These are phyloP conservation scores for Andrena cerasifolii DNA, from an alignment of 1,140 invertebrate genomes.

Conservation along the genomic window DNA sequence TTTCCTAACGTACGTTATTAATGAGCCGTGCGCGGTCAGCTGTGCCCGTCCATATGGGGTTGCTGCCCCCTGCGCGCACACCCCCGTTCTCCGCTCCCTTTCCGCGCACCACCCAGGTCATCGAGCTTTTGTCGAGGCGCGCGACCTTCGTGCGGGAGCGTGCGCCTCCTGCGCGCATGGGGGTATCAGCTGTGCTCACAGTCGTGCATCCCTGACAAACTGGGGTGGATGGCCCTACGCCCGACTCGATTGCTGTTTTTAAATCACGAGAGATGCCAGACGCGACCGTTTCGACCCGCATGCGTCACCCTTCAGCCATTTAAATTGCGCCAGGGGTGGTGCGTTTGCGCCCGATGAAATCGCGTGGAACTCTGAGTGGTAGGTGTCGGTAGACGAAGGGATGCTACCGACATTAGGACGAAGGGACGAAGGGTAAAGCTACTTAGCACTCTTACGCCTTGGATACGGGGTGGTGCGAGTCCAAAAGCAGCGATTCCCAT, in stretches of 20 bases:
- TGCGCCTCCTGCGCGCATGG: slow-evolving; percentile 67
- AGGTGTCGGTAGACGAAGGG: neutral
- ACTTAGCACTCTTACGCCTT: too few species aligned
- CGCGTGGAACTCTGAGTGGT: too few species aligned
- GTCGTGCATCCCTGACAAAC: slow-evolving; percentile 51
- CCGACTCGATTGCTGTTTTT: slow-evolving; percentile 55
- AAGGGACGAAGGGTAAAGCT: too few species aligned
- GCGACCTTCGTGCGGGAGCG: slow-evolving; percentile 28
- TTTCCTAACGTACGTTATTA: slow-evolving; percentile 81
- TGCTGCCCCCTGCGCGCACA: slow-evolving; percentile 42
- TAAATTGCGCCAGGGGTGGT: slow-evolving; percentile 39
- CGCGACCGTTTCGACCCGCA: slow-evolving; percentile 29
- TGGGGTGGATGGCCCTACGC: slow-evolving; percentile 27
- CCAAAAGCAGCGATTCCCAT: too few species aligned
- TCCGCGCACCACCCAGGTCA: slow-evolving; percentile 14
- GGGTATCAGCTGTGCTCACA: slow-evolving; percentile 79
- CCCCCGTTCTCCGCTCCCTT: slow-evolving; percentile 45
- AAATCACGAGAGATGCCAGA: slow-evolving; percentile 60
- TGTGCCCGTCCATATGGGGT: slow-evolving; percentile 76
- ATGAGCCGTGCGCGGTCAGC: slow-evolving; percentile 80
- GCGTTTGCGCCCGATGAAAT: neutral
- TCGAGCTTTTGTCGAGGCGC: slow-evolving; percentile 23
- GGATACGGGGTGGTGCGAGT: too few species aligned
- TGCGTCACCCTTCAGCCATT: slow-evolving; percentile 21
- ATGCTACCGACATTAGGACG: too few species aligned